phyloP scores from a whole-genome alignment of 2,888 invertebrate genomes.

The Cephus runcator region DNA sequence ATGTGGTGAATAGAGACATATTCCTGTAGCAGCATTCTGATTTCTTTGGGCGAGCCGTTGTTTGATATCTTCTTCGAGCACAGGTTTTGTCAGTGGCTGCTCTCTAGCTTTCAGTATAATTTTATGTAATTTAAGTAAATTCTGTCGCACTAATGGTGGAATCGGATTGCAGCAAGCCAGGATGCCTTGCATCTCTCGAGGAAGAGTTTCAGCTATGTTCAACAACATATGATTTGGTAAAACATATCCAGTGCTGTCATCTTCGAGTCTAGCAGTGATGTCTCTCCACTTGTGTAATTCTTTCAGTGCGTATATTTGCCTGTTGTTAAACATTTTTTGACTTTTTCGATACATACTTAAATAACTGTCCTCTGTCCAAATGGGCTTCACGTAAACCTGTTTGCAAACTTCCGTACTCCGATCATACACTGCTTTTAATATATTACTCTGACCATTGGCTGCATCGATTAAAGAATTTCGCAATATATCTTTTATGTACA shows the following conservation, averaged over 20 bases:
- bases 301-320: constrained; percentile 85
- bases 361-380: constrained; percentile 76
- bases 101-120: constrained; percentile 78
- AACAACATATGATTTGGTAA: constrained; percentile 96
- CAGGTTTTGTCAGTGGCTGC: constrained; percentile 71
- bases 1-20: constrained; percentile 51
- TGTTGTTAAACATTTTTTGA: constrained; percentile 83
- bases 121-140: constrained; percentile 71
- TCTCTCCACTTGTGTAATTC: constrained; percentile 92
- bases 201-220: constrained; percentile 87
- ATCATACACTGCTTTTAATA: constrained; percentile 78
- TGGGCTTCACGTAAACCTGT: constrained; percentile 83
- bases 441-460: constrained; percentile 73
- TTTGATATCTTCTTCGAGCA: constrained; percentile 51
- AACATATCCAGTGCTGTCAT: constrained; percentile 93
- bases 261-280: constrained; percentile 81
- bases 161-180: constrained; percentile 93
- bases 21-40: constrained; percentile 40
- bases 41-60: constrained; percentile 51
- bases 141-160: constrained; percentile 79
- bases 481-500: constrained; percentile 87
- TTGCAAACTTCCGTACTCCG: constrained; percentile 81
- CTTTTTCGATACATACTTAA: constrained; percentile 81
- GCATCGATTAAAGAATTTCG: constrained; percentile 77
- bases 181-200: constrained; percentile 92